A percentile compares a stretch with the other conserved stretches of the same genome.
phyloP scores from a whole-genome alignment of 2,888 invertebrate species.

The Tineola bisselliella region DNA sequence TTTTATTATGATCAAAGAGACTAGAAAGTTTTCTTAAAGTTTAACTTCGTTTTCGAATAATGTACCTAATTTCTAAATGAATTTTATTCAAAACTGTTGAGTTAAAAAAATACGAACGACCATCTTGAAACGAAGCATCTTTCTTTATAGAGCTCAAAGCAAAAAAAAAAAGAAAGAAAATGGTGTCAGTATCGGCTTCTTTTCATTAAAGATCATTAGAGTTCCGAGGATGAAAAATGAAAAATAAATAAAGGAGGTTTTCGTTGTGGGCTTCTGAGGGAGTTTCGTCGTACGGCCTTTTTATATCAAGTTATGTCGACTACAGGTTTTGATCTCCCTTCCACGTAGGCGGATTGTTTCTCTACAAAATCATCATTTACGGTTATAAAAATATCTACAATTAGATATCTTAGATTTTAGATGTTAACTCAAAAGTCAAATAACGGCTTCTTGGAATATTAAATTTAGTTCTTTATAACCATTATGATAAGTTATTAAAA shows the following conservation, averaged over 20 bases:
- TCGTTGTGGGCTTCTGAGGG: conserved; percentile 33
- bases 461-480: too few relatives aligned
- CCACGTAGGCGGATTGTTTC: background rate
- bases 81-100: conserved; percentile 9
- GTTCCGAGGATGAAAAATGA: conserved; percentile 48
- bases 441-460: too few relatives aligned
- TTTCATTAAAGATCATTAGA: conserved; percentile 62
- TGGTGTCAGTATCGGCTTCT: conserved; percentile 41
- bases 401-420: too few relatives aligned
- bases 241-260: conserved; percentile 41
- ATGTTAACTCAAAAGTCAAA: too few relatives aligned
- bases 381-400: background rate
- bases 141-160: conserved; percentile 19
- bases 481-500: too few relatives aligned
- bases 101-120: conserved; percentile 18
- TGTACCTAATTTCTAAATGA: background rate
- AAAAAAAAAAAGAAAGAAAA: conserved; percentile 32
- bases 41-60: background rate
- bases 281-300: conserved; percentile 14
- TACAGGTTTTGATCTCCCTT: background rate
- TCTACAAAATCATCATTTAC: background rate
- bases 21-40: background rate
- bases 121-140: conserved; percentile 20
- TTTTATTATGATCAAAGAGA: too few relatives aligned
- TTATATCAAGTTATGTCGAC: conserved; percentile 9